Evolutionary conservation across 2,797 vertebrate genomes (phyloP).

Genomic region (Microhierax caerulescens): DNA sequence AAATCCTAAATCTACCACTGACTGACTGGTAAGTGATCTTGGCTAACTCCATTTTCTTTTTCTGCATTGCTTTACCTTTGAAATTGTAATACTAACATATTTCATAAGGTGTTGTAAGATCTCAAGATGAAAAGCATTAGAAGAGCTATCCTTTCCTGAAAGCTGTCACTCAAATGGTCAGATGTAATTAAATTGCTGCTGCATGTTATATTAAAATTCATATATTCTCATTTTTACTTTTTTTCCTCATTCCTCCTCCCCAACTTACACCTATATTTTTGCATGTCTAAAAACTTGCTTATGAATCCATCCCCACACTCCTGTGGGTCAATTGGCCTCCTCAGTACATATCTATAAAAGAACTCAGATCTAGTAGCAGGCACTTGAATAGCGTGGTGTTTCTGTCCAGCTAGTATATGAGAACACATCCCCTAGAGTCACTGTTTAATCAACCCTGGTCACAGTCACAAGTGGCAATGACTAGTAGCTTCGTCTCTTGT

Average conservation of each 20-base stretch:
- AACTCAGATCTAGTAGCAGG: not conserved
- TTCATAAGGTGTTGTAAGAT: not conserved
- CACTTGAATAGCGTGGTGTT: not conserved
- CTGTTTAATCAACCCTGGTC: not conserved
- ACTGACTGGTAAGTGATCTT: not conserved
- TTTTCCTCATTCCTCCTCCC: not conserved
- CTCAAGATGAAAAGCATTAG: not conserved
- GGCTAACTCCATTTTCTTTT: not conserved
- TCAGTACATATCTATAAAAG: not conserved
- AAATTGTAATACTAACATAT: not conserved
- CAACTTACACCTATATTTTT: not conserved
- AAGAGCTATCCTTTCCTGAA: not conserved
- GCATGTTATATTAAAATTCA: not conserved
- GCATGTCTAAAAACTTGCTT: not conserved
- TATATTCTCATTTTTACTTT: not conserved
- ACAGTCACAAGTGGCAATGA: not conserved
- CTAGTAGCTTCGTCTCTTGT: not conserved
- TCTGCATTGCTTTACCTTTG: not conserved
- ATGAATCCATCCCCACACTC: not conserved
- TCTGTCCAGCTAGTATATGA: not conserved
- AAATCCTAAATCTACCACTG: not conserved
- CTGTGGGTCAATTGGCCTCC: not conserved
- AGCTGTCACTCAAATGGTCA: not conserved
- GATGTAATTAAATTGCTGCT: not conserved
- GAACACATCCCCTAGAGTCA: not conserved